A percentile compares a stretch with the other conserved stretches of the same genome.
Evolutionary conservation across 2,797 vertebrate species (phyloP).

Genomic region (Poeciliopsis gracilis): DNA sequence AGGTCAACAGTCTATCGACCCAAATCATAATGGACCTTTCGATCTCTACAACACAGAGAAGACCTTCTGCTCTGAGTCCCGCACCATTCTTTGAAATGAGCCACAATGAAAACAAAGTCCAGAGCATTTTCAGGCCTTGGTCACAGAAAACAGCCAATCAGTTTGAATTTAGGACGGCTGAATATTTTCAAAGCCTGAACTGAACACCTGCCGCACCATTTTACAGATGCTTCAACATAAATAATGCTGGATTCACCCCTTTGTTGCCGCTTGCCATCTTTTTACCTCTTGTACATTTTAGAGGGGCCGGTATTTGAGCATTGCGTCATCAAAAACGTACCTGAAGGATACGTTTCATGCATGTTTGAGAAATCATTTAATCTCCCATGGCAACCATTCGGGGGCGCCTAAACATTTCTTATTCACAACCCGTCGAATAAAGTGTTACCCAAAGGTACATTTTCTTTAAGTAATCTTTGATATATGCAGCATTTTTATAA

Average conservation of each 20-base stretch:
- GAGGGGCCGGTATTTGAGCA: too few species aligned
- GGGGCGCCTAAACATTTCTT: too few species aligned
- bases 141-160: conserved; percentile 6
- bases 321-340: too few species aligned
- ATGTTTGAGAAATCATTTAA: too few species aligned
- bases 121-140: conserved; percentile 1
- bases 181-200: background rate
- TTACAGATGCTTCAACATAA: background rate
- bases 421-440: too few species aligned
- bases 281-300: conserved; percentile 28
- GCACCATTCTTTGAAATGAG: conserved; percentile 27
- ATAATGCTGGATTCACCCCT: background rate
- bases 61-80: conserved; percentile 16
- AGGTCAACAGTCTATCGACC: conserved; percentile 21
- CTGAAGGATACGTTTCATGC: too few species aligned
- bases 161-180: conserved; percentile 2
- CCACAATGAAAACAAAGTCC: conserved; percentile 21
- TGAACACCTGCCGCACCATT: conserved; percentile 10
- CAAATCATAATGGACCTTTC: conserved; percentile 31
- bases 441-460: too few species aligned
- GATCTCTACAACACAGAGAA: conserved; percentile 21
- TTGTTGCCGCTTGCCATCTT: conserved; percentile 4
- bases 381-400: too few species aligned
- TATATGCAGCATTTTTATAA: too few species aligned
- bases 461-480: too few species aligned